Conservation (phyloP, 2,113 vertebrate genomes). For the Myodes glareolus region DNA sequence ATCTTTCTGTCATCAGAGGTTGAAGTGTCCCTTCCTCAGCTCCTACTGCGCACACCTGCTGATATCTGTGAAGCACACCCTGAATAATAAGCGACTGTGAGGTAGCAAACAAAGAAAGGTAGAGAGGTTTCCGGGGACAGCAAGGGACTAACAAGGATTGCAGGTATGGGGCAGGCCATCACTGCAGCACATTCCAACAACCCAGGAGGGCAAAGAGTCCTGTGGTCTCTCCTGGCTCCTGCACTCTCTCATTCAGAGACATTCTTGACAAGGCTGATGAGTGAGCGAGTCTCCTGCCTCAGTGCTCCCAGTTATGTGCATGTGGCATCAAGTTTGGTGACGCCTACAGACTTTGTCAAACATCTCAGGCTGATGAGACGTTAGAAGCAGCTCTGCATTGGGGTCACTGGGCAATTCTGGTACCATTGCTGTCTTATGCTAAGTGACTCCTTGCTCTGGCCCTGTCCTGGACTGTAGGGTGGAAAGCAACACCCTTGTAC, state of each 20-base stretch:
- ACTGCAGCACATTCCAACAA: background rate
- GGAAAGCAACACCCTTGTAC: background rate
- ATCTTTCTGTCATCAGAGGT: background rate
- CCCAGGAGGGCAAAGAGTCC: background rate
- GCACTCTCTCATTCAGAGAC: background rate
- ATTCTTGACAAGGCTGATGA: background rate
- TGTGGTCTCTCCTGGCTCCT: background rate
- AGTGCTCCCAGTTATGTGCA: background rate
- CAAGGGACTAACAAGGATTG: too few relatives aligned
- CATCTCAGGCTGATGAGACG: background rate
- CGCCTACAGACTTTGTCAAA: background rate
- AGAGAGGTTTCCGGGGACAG: background rate
- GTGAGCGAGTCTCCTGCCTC: background rate
- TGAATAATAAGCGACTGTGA: constrained; percentile 18
- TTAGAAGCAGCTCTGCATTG: background rate
- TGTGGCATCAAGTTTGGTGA: background rate
- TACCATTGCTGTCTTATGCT: background rate
- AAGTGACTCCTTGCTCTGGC: background rate
- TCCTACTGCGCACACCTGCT: background rate
- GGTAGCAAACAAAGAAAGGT: background rate
- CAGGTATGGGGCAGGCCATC: background rate
- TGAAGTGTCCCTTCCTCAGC: background rate
- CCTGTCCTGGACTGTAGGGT: too few relatives aligned
- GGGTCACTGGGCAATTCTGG: background rate
- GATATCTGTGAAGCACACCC: background rate